phyloP scores from a whole-genome alignment of 2,113 vertebrate species.

The Phrynosoma blainvillii region DNA sequence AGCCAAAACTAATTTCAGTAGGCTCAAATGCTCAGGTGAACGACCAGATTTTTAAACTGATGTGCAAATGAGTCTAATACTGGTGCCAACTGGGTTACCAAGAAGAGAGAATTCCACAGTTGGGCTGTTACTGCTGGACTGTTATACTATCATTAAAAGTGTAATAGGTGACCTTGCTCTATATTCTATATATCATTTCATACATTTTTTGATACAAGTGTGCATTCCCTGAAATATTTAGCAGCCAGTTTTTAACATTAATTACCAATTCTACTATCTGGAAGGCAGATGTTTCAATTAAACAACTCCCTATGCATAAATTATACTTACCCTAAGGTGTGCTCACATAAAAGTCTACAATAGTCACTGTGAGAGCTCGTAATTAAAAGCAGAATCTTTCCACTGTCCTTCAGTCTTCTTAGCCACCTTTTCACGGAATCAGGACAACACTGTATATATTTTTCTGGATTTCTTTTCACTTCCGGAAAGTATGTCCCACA shows the following conservation, averaged over 20 bases:
- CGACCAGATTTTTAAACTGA: no score
- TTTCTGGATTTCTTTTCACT: slow-evolving; percentile 88
- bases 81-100: no score
- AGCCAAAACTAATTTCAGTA: no score
- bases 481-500: slow-evolving; percentile 91
- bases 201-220: neutral
- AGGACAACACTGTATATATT: slow-evolving; percentile 88
- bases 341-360: slow-evolving; percentile 90
- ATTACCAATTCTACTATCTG: neutral
- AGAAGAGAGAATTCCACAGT: no score
- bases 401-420: slow-evolving; percentile 84
- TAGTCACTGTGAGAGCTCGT: slow-evolving; percentile 97
- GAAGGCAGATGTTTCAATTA: slow-evolving; percentile 28
- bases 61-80: no score
- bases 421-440: slow-evolving; percentile 91
- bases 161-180: neutral
- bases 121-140: no score
- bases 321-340: slow-evolving; percentile 88
- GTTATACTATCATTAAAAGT: neutral
- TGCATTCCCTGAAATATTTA: neutral
- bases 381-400: slow-evolving; percentile 91
- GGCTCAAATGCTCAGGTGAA: no score
- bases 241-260: slow-evolving; percentile 7
- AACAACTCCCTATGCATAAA: neutral
- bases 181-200: neutral